phyloP scores from a whole-genome alignment of 2,888 invertebrate genomes.

The Neoaliturus tenellus region DNA sequence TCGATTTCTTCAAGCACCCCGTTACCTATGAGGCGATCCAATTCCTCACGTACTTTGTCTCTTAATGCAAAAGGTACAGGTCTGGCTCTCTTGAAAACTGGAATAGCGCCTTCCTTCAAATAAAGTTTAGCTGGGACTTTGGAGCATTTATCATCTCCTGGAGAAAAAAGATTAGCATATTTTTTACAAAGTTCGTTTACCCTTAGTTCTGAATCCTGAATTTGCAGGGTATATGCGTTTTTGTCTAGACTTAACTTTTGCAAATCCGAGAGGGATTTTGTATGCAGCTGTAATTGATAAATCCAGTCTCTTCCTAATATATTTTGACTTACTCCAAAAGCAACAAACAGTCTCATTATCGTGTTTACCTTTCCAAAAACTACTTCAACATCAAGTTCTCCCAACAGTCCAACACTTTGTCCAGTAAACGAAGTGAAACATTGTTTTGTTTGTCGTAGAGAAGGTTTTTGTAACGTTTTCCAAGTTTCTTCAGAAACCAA shows the following conservation, averaged over 20 bases:
- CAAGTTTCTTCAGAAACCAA: not conserved
- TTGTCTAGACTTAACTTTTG: not conserved
- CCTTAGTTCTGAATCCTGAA: not conserved
- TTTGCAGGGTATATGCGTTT: not conserved
- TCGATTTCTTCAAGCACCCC: constrained; percentile 1
- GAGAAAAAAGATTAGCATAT: not conserved
- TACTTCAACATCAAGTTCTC: not conserved
- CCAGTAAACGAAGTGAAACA: not conserved
- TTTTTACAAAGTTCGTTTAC: not conserved
- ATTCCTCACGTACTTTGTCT: constrained; percentile 16
- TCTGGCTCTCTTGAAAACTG: constrained; percentile 5
- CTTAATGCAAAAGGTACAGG: constrained; percentile 21
- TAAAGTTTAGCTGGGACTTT: constrained; percentile 9
- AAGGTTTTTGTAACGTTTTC: not conserved
- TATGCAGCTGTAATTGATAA: not conserved
- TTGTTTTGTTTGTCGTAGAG: not conserved
- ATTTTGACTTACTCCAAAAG: not conserved
- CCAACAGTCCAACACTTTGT: not conserved
- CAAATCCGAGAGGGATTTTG: not conserved
- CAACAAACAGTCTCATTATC: not conserved
- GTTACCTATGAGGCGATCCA: constrained; percentile 8
- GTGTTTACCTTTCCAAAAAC: not conserved
- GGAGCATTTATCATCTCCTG: constrained; percentile 22
- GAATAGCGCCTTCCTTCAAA: not conserved
- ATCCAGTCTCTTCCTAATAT: constrained; percentile 27